These are phyloP conservation scores for Buceros bicornis DNA, from an alignment of 2,797 vertebrate genomes.

Conservation along the genomic window DNA sequence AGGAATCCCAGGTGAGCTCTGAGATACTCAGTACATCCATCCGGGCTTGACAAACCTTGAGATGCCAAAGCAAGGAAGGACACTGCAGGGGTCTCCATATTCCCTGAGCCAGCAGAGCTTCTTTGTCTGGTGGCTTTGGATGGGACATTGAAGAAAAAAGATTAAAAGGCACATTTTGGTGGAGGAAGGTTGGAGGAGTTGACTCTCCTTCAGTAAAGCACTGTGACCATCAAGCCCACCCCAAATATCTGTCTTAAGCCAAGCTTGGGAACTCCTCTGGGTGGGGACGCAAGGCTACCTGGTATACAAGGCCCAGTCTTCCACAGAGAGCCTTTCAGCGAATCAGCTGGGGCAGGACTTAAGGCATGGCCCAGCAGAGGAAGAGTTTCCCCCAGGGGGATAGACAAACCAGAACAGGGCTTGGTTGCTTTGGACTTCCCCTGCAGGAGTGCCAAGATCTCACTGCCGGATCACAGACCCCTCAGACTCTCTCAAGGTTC, in stretches of 20 bases:
- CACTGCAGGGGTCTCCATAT: background rate
- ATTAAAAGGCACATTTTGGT: background rate
- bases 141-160: background rate
- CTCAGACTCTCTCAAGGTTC: background rate
- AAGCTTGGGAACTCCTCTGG: background rate
- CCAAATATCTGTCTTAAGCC: background rate
- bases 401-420: background rate
- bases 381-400: background rate
- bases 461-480: background rate
- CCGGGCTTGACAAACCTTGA: background rate
- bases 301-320: background rate
- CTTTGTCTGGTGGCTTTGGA: background rate
- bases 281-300: background rate
- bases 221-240: background rate
- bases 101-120: background rate
- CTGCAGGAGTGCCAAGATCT: background rate
- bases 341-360: background rate
- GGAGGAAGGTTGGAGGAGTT: background rate
- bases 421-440: background rate
- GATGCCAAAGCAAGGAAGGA: background rate
- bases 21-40: background rate
- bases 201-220: background rate
- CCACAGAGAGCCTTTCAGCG: background rate
- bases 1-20: background rate
- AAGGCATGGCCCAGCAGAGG: background rate